These are phyloP conservation scores for Phalacrocorax brasilianus DNA, from an alignment of 2,113 vertebrate species.

Conservation along the genomic window DNA sequence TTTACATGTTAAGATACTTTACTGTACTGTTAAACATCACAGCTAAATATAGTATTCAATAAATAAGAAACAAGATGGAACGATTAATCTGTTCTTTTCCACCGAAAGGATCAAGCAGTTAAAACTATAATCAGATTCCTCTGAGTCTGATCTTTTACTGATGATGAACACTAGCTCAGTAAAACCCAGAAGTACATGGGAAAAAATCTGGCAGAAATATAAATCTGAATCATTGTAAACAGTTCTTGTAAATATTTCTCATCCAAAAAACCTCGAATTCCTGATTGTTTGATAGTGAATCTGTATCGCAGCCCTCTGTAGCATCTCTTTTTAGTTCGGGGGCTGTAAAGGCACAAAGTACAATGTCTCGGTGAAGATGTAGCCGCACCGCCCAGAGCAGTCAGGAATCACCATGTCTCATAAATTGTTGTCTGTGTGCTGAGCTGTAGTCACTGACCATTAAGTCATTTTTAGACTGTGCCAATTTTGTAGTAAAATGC, in stretches of 20 bases:
- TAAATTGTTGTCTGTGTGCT: background rate
- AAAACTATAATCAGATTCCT: background rate
- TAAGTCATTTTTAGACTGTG: background rate
- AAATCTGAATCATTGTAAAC: background rate
- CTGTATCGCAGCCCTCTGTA: background rate
- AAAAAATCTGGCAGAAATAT: background rate
- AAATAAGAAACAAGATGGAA: background rate
- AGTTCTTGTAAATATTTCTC: background rate
- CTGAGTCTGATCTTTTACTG: background rate
- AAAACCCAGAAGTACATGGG: background rate
- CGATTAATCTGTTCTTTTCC: background rate
- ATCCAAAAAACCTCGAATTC: background rate
- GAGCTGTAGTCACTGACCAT: background rate
- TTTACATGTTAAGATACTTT: background rate
- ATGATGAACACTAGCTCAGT: background rate
- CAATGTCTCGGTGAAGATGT: background rate
- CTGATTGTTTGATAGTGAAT: background rate
- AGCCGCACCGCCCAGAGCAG: background rate
- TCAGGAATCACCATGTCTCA: background rate
- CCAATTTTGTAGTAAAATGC: background rate
- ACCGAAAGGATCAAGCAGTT: background rate
- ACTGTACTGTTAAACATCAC: background rate
- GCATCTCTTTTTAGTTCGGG: background rate
- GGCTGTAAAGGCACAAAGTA: background rate
- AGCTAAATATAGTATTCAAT: background rate